Evolutionary conservation across 2,888 invertebrate species (phyloP).

Genomic region (Cartodere bifasciata): DNA sequence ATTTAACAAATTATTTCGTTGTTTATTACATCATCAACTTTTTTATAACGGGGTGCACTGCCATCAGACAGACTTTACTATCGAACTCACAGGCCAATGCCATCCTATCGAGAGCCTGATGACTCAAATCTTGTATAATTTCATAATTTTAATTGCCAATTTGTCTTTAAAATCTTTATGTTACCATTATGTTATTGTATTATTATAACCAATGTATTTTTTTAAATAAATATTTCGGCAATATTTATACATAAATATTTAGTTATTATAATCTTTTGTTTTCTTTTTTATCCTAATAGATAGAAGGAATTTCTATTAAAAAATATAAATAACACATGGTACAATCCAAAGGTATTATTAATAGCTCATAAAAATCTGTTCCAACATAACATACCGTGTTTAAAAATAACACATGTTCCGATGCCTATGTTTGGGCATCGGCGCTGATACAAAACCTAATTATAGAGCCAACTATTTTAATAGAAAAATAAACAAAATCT

Average conservation of each 20-base stretch:
- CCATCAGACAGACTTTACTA: slow-evolving; percentile 25
- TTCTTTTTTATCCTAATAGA: background rate
- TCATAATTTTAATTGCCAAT: slow-evolving; percentile 6
- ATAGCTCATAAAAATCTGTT: no score
- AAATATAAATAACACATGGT: no score
- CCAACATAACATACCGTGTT: no score
- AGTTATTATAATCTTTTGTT: slow-evolving; percentile 1
- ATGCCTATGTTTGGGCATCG: slow-evolving; percentile 7
- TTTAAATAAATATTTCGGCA: slow-evolving; percentile 13
- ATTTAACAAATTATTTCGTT: slow-evolving; percentile 18
- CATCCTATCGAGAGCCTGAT: slow-evolving; percentile 4
- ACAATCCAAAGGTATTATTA: no score
- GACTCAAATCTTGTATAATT: slow-evolving; percentile 9
- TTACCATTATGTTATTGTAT: slow-evolving; percentile 11
- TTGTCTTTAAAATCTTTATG: slow-evolving; percentile 9
- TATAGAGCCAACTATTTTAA: no score
- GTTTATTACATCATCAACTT: slow-evolving; percentile 25
- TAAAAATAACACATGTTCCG: slow-evolving; percentile 6
- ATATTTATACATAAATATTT: slow-evolving; percentile 10
- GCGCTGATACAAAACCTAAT: no score
- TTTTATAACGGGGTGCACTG: slow-evolving; percentile 26
- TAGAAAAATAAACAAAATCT: no score
- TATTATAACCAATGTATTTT: slow-evolving; percentile 12
- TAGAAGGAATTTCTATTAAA: no score
- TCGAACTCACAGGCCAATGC: slow-evolving; percentile 10